A percentile compares a stretch with the other conserved stretches of the same genome.
These are phyloP conservation scores for Saguinus imperator DNA, from an alignment of 2,113 vertebrate species.

Conservation along the genomic window DNA sequence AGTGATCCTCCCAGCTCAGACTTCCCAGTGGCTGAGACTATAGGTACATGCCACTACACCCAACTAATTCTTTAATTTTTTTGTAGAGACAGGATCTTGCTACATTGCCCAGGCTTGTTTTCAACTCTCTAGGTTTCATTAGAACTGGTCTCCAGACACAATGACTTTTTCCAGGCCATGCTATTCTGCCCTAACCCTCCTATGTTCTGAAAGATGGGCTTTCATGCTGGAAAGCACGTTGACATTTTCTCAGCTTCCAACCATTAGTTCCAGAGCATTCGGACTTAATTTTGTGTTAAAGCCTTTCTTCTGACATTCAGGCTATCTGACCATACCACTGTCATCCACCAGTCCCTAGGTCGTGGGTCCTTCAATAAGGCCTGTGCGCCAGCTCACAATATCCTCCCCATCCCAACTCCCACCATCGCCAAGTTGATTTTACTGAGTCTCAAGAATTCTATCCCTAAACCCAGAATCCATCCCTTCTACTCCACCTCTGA, in stretches of 20 bases:
- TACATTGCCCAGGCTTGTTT: background rate
- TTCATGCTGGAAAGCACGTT: background rate
- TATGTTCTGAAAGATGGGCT: background rate
- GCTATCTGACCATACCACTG: background rate
- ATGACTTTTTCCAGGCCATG: constrained; percentile 8
- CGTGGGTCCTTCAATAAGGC: background rate
- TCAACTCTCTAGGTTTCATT: background rate
- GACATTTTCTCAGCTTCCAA: background rate
- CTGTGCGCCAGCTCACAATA: background rate
- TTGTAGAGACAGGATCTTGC: no score
- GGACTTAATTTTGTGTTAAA: background rate
- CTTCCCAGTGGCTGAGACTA: no score
- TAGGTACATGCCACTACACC: no score
- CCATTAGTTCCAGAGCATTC: constrained; percentile 14
- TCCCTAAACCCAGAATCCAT: background rate
- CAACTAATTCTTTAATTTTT: no score
- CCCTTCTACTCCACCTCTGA: background rate
- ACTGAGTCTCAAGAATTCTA: background rate
- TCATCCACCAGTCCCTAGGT: background rate
- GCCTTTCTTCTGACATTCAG: background rate
- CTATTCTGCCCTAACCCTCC: background rate
- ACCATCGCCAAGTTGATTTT: background rate
- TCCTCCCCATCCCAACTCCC: background rate
- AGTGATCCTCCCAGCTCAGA: no score
- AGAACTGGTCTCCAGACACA: constrained; percentile 20